These are phyloP conservation scores for Lineus longissimus DNA, from an alignment of 1,140 invertebrate species.

Conservation along the genomic window DNA sequence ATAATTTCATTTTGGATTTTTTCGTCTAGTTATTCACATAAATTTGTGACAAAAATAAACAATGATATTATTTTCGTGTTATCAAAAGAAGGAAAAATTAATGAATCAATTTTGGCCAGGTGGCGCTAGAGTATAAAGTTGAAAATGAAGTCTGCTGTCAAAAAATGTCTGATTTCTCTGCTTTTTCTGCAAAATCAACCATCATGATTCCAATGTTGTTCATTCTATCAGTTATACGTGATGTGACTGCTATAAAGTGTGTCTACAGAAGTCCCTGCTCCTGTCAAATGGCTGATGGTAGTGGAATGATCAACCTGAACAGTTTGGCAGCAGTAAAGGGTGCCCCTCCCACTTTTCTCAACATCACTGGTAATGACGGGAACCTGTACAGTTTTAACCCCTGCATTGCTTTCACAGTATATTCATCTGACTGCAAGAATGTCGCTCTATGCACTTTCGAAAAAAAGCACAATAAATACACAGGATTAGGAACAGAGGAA, in stretches of 20 bases:
- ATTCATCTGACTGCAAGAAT: background rate
- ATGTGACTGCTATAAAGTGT: background rate
- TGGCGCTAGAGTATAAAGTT: too few relatives aligned
- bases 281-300: conserved; percentile 4
- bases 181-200: too few relatives aligned
- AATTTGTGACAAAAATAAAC: too few relatives aligned
- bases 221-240: too few relatives aligned
- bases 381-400: conserved; percentile 1
- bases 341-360: background rate
- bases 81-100: too few relatives aligned
- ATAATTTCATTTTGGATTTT: too few relatives aligned
- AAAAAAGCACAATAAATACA: background rate
- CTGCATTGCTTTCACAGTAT: background rate
- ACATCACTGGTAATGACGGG: background rate
- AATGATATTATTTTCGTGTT: too few relatives aligned
- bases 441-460: background rate
- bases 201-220: too few relatives aligned
- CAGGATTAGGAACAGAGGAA: background rate
- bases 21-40: too few relatives aligned
- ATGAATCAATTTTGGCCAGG: too few relatives aligned
- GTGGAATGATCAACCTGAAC: background rate
- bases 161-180: too few relatives aligned
- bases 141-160: too few relatives aligned
- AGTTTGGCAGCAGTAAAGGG: background rate
- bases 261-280: background rate